phyloP scores from a whole-genome alignment of 2,113 vertebrate genomes.

The Daubentonia madagascariensis region DNA sequence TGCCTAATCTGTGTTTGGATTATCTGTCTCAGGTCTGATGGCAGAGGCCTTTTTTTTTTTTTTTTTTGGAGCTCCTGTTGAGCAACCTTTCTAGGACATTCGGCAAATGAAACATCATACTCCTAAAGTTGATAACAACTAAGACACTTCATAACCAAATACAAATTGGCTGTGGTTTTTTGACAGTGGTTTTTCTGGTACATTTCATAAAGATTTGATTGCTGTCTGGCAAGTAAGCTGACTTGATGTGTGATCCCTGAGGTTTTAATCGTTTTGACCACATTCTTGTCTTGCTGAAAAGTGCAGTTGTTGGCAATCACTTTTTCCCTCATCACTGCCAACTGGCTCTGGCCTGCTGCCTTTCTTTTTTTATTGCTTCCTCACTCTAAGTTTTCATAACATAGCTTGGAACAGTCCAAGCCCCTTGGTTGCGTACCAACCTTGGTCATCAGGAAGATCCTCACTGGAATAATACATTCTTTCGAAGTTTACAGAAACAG shows the following conservation, averaged over 20 bases:
- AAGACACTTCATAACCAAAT: constrained; percentile 51
- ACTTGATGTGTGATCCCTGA: constrained; percentile 60
- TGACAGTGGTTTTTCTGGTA: constrained; percentile 49
- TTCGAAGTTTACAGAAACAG: not conserved
- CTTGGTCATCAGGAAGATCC: not conserved
- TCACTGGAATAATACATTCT: not conserved
- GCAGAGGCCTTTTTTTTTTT: not conserved
- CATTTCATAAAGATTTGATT: constrained; percentile 62
- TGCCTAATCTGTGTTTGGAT: not conserved
- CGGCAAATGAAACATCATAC: not conserved
- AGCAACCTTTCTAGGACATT: constrained; percentile 2
- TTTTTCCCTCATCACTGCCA: constrained; percentile 61
- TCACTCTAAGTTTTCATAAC: constrained; percentile 41
- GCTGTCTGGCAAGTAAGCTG: constrained; percentile 46
- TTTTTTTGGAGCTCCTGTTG: not conserved
- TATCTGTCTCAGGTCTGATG: not conserved
- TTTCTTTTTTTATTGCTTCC: constrained; percentile 35
- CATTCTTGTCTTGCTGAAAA: constrained; percentile 63
- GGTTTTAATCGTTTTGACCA: constrained; percentile 65
- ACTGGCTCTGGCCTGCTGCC: not conserved
- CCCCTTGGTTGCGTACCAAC: not conserved
- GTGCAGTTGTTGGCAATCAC: constrained; percentile 57
- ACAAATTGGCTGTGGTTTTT: constrained; percentile 52
- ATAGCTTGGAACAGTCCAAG: not conserved
- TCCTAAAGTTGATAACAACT: constrained; percentile 21